Conservation (phyloP, 2,797 vertebrate species). For the Sternotherus odoratus region DNA sequence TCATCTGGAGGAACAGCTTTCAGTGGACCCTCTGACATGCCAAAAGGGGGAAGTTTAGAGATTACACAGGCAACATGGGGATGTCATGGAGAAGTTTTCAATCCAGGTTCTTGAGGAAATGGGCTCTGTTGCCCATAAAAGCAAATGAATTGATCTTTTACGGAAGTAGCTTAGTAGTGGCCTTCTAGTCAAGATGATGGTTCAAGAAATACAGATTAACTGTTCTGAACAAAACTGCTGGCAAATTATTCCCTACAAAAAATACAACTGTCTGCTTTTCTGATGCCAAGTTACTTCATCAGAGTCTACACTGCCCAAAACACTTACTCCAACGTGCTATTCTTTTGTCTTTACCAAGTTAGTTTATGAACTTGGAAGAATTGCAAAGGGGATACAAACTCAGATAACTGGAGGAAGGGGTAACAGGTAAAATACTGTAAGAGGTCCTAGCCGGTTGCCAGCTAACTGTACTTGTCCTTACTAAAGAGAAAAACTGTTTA, state of each 20-base stretch:
- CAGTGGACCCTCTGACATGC: not conserved
- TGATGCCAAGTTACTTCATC: not conserved
- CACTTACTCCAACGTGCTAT: not conserved
- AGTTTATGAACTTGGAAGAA: not conserved
- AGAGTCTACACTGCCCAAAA: not conserved
- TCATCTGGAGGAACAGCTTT: not conserved
- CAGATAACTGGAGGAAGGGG: accelerated
- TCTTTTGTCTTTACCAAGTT: not conserved
- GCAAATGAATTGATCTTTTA: not conserved
- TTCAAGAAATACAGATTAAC: not conserved
- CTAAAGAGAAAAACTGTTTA: not conserved
- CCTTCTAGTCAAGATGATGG: not conserved
- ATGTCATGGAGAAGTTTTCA: not conserved
- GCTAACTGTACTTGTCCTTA: not conserved
- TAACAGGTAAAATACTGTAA: not conserved
- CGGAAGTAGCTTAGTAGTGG: not conserved
- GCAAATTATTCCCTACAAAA: not conserved
- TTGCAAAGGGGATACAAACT: not conserved
- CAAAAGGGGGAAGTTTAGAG: not conserved
- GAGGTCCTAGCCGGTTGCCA: not conserved
- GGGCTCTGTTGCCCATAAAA: not conserved
- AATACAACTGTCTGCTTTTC: not conserved
- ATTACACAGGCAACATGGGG: not conserved
- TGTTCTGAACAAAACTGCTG: not conserved
- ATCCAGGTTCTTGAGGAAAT: not conserved